These are phyloP conservation scores for Zaprionus vittiger DNA, from an alignment of 1,140 invertebrate genomes.

Conservation along the genomic window DNA sequence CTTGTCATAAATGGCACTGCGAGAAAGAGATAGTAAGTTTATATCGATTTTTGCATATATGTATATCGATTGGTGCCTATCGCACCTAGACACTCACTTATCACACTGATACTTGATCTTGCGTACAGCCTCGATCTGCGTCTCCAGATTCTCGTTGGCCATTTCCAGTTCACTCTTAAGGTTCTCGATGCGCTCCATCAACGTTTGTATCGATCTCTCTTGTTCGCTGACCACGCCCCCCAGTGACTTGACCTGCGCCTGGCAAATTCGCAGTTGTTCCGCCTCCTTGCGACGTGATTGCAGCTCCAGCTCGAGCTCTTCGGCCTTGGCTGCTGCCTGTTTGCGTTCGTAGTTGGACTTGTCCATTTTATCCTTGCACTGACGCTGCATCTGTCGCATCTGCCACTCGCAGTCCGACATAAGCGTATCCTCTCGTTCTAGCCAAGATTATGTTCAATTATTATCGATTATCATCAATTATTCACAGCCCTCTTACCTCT, in stretches of 20 bases:
- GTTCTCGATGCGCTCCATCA: conserved; percentile 86
- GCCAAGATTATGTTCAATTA: conserved; percentile 43
- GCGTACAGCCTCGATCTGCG: conserved; percentile 85
- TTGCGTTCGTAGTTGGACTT: conserved; percentile 86
- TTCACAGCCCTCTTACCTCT: conserved; percentile 44
- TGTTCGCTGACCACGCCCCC: conserved; percentile 87
- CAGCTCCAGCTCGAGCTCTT: conserved; percentile 84
- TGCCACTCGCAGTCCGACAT: conserved; percentile 90
- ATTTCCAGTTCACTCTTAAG: conserved; percentile 84
- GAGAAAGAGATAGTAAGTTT: neutral
- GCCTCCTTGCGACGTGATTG: conserved; percentile 84
- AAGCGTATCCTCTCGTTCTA: conserved; percentile 87
- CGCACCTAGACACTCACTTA: conserved; percentile 60
- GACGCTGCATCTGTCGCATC: conserved; percentile 87
- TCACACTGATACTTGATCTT: conserved; percentile 84
- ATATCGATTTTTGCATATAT: neutral
- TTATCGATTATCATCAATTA: neutral
- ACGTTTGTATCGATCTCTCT: conserved; percentile 85
- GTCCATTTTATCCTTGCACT: conserved; percentile 87
- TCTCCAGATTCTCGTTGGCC: conserved; percentile 86
- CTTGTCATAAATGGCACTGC: conserved; percentile 85
- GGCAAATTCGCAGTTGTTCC: conserved; percentile 86
- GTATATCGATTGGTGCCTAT: neutral
- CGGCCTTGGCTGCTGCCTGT: conserved; percentile 85
- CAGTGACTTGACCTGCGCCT: conserved; percentile 87